Evolutionary conservation across 2,888 invertebrate species (phyloP), one percentile per base, ranked within the genome.

Genomic region (Electrophaes corylata): DNA sequence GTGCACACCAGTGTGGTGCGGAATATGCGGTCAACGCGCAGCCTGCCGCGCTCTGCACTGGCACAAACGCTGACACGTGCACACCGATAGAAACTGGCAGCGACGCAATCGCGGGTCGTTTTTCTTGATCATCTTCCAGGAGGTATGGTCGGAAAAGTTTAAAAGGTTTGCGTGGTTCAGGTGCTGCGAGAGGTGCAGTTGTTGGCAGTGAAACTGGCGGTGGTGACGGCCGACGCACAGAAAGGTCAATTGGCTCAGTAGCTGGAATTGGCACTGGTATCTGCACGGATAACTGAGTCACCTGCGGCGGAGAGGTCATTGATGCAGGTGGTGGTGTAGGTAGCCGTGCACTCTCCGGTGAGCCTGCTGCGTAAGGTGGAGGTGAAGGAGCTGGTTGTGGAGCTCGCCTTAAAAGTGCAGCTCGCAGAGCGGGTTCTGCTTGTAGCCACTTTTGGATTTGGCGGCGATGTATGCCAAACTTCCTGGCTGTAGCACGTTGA

Each of bases 371-470:
- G 66, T 88, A 90, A 2, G 91, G 91, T 10, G 91, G 91, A 26
- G 91, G 91, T 16, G 91, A 91, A 4, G 91, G 90, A 5, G 91
- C 91, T 39, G 91, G 89, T 66, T 91, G 90, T 18, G 91, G 91
- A 39, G 88, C 89, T 68, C 91, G 76, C 64, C 91, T 82, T 60
- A 89, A 66, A 47, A 96, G 95, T 70, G 95, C 95, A 61, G 95
- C 96, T 73, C 96, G 93, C 65, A 97, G 88, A 80, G 95, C 95
- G 61, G 94, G 94, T 84, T 97, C 97, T 75, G 95, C 96, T 87
- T 97, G 97, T 67, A 97, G 90, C 97, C 97, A 97, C 92, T 97
- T 97, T 87, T 97, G 97, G 70, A 97, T 97, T 86, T 97, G 97
- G 58, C 97, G 93, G 57, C 97, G 93, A 83, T 97, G 97, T 66